Evolutionary conservation across 1,140 invertebrate genomes (phyloP), one percentile per base, ranked within the genome.

Genomic region (Drosophila ercepeae): DNA sequence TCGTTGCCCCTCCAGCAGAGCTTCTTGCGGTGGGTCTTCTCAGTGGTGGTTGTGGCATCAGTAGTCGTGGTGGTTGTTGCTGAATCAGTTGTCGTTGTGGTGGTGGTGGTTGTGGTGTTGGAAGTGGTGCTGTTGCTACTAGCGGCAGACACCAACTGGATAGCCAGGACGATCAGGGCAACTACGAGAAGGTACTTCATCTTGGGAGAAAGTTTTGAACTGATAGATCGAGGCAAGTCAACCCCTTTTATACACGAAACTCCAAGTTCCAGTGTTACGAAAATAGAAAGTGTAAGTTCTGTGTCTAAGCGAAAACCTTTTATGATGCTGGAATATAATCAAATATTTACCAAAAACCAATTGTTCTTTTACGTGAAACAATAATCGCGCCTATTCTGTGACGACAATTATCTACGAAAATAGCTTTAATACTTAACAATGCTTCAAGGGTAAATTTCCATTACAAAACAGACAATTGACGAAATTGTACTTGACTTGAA

Each of bases 161-260:
- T 61, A 21, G 61, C 16, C 7, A 64, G 18, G 9, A 23, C 55
- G 7, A 64, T 23, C 1, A 61, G 19, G 6, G 16, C 13, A 7
- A 27, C 54, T 1, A 49, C 42, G 11, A 49, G 21, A 0, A 50
- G 55, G 18, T 13, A 61, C 34, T 61, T 65, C 55, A 65, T 65
- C 2, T 32, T 63, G 29, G 3, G 29, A 32, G 29, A 42, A 42
- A 18, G 14, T 11, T 42, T 49, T 49, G 1, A 29, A 14, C 25
- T 49, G 46, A 14, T 18, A 19, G 8, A 4, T 18, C 16, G 7
- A 42, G 39, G 8, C 6, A 7, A 1, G 14, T 4, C 39, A 3
- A 18, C 1, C 39, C 7, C 39, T 19, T 42, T 42, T 42, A 42
- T 42, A 42, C 19, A 6, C 16, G 16, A 16, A 14, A 14, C 36